Percentiles rank a stretch among this genome's conserved stretches.
Evolutionary conservation across 2,888 invertebrate species (phyloP).

Genomic region (Biston stratarius): DNA sequence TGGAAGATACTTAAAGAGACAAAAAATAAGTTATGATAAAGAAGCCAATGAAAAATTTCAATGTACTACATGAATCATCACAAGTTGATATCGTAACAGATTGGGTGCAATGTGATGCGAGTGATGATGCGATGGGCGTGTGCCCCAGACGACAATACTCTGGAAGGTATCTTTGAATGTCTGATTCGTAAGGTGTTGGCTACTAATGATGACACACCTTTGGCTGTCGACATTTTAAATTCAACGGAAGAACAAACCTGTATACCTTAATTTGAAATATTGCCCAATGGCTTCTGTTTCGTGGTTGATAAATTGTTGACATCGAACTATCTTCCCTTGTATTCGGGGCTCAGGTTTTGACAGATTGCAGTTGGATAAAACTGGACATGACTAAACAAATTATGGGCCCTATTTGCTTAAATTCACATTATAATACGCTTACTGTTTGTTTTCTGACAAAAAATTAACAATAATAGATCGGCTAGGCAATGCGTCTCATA

Average conservation of each 20-base stretch:
- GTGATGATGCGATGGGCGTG: no score
- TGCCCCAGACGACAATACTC: no score
- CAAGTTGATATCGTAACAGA: no score
- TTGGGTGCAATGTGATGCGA: no score
- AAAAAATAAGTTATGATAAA: no score
- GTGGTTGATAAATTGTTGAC: conserved; percentile 9
- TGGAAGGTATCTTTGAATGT: no score
- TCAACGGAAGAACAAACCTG: neutral
- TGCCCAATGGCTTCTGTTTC: conserved; percentile 10
- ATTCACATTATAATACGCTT: conserved; percentile 3
- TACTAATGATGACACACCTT: neutral
- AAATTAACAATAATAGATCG: conserved; percentile 12
- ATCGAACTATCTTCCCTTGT: conserved; percentile 6
- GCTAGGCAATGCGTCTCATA: neutral
- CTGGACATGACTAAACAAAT: conserved; percentile 7
- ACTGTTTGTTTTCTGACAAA: neutral
- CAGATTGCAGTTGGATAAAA: neutral
- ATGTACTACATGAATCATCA: no score
- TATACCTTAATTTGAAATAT: neutral
- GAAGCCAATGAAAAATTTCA: no score
- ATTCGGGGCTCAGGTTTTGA: neutral
- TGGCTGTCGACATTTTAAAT: neutral
- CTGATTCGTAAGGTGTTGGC: no score
- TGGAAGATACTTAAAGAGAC: no score
- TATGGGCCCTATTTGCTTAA: conserved; percentile 8